Percentiles rank a stretch among this genome's conserved stretches.
Conservation (phyloP, 2,888 invertebrate genomes). For the Leptopilina syphax region DNA sequence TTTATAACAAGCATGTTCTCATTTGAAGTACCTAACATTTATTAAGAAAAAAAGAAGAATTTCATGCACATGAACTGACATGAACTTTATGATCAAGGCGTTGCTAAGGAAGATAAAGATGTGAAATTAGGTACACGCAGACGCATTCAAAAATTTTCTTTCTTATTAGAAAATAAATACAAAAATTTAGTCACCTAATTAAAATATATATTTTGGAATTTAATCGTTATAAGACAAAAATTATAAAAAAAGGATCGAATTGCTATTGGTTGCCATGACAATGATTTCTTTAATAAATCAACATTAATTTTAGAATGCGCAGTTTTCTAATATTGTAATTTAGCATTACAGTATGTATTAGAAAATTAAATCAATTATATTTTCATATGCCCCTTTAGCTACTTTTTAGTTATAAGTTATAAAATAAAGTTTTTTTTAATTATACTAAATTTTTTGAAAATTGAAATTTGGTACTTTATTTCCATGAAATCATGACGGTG, state of each 20-base stretch:
- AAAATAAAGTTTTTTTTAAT: background rate
- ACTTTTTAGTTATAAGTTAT: too few species aligned
- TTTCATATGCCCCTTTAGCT: too few species aligned
- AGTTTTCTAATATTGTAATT: too few species aligned
- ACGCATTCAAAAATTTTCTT: background rate
- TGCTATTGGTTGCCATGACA: too few species aligned
- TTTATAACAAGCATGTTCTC: background rate
- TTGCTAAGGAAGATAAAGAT: slow-evolving; percentile 20
- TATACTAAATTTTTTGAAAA: background rate
- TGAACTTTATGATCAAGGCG: slow-evolving; percentile 17
- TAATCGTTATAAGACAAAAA: too few species aligned
- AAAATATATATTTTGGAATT: too few species aligned
- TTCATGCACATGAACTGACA: background rate
- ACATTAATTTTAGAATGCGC: too few species aligned
- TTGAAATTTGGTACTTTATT: background rate
- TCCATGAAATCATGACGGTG: background rate
- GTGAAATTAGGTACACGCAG: slow-evolving; percentile 9
- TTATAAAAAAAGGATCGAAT: too few species aligned
- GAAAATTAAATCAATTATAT: too few species aligned
- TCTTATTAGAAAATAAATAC: background rate
- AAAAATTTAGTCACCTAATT: background rate
- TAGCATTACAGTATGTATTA: too few species aligned
- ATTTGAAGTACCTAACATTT: background rate
- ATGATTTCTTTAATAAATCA: too few species aligned
- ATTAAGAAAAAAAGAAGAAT: background rate